Percentiles rank a stretch among this genome's conserved stretches.
Conservation (phyloP, 2,113 vertebrate genomes). For the Chunga burmeisteri region DNA sequence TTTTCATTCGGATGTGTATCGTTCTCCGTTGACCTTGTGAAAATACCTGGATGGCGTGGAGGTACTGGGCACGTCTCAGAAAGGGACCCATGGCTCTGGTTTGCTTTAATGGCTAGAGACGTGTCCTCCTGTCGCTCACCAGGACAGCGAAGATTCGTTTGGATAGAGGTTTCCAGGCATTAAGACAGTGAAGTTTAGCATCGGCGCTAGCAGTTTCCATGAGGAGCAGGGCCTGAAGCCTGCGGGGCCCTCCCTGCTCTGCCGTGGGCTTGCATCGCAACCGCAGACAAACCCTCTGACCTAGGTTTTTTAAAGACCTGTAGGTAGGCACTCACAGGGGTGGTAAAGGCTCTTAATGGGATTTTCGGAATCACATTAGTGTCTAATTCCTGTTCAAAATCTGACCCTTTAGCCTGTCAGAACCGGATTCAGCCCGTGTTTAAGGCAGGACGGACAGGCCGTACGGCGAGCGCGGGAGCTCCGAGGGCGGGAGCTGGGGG, state of each 20-base stretch:
- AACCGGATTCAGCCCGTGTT: not conserved
- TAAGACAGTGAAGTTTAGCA: not conserved
- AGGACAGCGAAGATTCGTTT: not conserved
- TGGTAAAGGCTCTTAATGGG: constrained; percentile 33
- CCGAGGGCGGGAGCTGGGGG: not conserved
- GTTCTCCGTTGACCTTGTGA: not conserved
- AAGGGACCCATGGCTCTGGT: not conserved
- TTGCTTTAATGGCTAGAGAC: not conserved
- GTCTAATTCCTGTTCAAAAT: constrained; percentile 36
- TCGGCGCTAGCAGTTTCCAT: not conserved
- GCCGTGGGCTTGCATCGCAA: rapidly evolving
- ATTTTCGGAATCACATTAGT: constrained; percentile 42
- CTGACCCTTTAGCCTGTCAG: not conserved
- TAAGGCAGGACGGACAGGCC: not conserved
- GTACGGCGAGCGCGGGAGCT: rapidly evolving
- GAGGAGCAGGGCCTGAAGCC: not conserved
- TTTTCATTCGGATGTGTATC: not conserved
- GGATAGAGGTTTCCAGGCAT: not conserved
- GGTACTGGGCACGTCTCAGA: not conserved
- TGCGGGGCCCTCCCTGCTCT: not conserved
- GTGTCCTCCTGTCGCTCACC: not conserved
- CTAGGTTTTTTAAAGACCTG: not conserved
- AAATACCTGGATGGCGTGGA: not conserved
- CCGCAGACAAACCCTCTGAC: not conserved
- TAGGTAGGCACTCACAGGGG: not conserved